Base-by-base conservation (phyloP, 2,888 invertebrate genomes). In the Temnothorax ravouxi region DNA sequence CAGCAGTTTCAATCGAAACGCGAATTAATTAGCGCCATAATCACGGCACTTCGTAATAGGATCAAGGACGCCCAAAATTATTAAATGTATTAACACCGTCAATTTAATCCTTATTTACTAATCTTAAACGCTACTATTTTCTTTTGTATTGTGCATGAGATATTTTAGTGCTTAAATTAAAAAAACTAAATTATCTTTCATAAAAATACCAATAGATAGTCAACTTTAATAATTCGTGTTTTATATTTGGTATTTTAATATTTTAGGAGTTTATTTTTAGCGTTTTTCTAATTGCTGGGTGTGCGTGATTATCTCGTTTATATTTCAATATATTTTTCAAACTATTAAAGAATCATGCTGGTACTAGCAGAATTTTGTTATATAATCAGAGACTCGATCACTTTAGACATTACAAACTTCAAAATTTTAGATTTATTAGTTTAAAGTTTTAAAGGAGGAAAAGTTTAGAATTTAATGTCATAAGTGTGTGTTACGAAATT, bases 1-100 rank as follows among this genome's bases (percentile, higher is more conserved):
- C 77, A 50, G 62, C 18, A 82, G 64, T 82, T 80, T 80, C 72
- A 80, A 72, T 80, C 72, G 72, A 80, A 80, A 80, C 47, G 59
- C 79, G 47, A 72, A 72, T 80, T 80, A 80, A 80, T 80, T 80
- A 80, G 56, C 18, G 44, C 79, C 38, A 72, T 77, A 52, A 77
- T 72, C 79, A 80, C 13, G 47, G 59, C 47, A 34, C 18, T 21
- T 59, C 25, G 47, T 80, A 80, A 79, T 79, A 71, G 72, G 56
- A 80, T 80, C 79, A 80, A 59, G 79, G 67, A 47, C 18, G 59
- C 4, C 25, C 59, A 38, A 56, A 80, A 72, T 72, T 34, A 80
- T 80, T 72, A n/a, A 34, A 13, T 34, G 56, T 59, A n/a, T n/a
- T n/a, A 59, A 72, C 59, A 59, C 13, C 34, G 47, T 13, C 1